Conservation (phyloP, 2,797 vertebrate species). For the Nothura maculosa region DNA sequence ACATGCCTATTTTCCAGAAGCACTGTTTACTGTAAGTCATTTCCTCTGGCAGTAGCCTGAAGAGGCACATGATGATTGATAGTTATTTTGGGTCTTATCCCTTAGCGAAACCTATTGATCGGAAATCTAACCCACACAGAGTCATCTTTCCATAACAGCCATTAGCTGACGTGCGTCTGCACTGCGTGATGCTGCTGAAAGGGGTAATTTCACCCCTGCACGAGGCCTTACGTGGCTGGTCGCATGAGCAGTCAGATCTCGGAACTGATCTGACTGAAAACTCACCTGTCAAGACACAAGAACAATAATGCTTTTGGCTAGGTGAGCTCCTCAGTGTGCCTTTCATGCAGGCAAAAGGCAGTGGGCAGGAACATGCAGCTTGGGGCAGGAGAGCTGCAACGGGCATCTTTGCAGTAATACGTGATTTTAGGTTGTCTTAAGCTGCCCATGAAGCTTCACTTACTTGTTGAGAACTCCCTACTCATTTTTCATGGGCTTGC, state of each 20-base stretch:
- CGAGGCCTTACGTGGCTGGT: fast-evolving
- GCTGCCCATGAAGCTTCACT: background rate
- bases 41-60: slow-evolving; percentile 19
- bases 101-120: background rate
- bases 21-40: background rate
- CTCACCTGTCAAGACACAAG: background rate
- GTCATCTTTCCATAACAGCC: background rate
- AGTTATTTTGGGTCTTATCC: background rate
- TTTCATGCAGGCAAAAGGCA: background rate
- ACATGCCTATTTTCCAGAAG: background rate
- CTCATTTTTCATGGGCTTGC: background rate
- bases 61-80: background rate
- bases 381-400: background rate
- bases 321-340: background rate
- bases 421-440: background rate
- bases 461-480: background rate
- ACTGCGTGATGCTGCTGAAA: background rate
- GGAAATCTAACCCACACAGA: background rate
- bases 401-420: background rate
- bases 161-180: background rate
- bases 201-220: background rate
- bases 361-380: background rate
- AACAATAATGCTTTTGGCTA: fast-evolving
- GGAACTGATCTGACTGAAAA: background rate
- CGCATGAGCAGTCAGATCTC: background rate